Conservation (phyloP, 2,797 vertebrate genomes). For the Picus viridis region DNA sequence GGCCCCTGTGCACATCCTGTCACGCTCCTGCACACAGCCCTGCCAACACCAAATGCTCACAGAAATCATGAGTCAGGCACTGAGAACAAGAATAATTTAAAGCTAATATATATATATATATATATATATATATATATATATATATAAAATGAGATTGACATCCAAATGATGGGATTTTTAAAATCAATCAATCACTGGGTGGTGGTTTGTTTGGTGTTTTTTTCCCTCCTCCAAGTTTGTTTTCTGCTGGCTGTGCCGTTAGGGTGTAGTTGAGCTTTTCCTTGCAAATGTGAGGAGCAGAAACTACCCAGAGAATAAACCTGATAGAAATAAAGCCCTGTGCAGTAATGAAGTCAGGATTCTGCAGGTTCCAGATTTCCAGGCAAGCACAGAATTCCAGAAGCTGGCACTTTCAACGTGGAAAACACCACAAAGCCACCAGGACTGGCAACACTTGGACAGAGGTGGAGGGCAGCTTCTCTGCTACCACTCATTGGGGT, state of each 20-base stretch:
- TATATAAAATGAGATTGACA: not conserved
- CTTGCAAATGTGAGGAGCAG: not conserved
- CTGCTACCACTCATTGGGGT: rapidly evolving
- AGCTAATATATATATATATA: not conserved
- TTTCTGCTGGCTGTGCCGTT: not conserved
- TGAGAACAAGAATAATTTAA: not conserved
- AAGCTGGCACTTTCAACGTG: not conserved
- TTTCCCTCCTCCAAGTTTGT: not conserved
- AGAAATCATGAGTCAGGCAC: constrained; percentile 49
- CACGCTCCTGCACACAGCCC: not conserved
- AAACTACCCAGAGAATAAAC: not conserved
- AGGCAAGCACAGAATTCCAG: not conserved
- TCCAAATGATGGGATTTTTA: constrained; percentile 38
- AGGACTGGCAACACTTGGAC: not conserved
- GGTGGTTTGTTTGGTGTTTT: not conserved
- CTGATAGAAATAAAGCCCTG: not conserved
- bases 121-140: not conserved
- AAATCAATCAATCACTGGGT: constrained; percentile 21
- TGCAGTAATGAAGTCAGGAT: rapidly evolving
- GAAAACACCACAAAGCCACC: not conserved
- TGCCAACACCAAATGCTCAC: not conserved
- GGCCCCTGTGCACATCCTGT: not conserved
- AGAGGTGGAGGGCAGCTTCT: not conserved
- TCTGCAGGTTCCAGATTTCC: not conserved
- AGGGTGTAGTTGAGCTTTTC: not conserved